A percentile compares a stretch with the other conserved stretches of the same genome.
These are phyloP conservation scores for Dynastes tityus DNA, from an alignment of 2,888 invertebrate species.

Conservation along the genomic window DNA sequence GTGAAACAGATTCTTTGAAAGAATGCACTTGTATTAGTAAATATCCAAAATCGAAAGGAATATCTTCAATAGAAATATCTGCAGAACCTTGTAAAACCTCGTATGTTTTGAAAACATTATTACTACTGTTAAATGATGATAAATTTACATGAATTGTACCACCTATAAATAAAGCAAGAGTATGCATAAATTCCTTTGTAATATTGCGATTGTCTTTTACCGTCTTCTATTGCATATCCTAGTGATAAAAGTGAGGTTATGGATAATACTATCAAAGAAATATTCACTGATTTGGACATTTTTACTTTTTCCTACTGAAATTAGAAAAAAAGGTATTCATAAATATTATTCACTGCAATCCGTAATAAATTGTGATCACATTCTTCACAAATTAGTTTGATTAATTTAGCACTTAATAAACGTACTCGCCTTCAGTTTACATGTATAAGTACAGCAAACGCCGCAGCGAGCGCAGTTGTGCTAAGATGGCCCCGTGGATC, in stretches of 20 bases:
- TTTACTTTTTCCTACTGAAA: neutral
- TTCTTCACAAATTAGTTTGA: conserved; percentile 13
- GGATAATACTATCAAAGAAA: conserved; percentile 22
- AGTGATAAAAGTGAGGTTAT: conserved; percentile 50
- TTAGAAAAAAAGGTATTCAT: neutral
- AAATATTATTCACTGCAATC: conserved; percentile 27
- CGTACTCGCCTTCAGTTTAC: conserved; percentile 6
- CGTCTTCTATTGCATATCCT: conserved; percentile 29
- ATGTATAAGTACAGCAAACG: conserved; percentile 33
- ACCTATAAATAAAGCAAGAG: conserved; percentile 42
- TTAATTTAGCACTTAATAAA: conserved; percentile 18
- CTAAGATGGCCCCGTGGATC: conserved; percentile 84
- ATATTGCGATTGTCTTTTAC: neutral
- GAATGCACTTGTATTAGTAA: conserved; percentile 79
- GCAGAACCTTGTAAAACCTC: conserved; percentile 59
- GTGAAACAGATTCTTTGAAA: conserved; percentile 73
- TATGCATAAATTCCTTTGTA: neutral
- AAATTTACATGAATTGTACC: conserved; percentile 59
- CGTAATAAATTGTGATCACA: conserved; percentile 31
- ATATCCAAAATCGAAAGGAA: conserved; percentile 72
- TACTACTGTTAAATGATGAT: conserved; percentile 58
- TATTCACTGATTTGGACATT: conserved; percentile 14
- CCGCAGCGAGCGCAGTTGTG: conserved; percentile 70
- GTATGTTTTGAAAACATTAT: conserved; percentile 61
- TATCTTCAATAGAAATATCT: conserved; percentile 67